Base-by-base conservation (phyloP, 2,113 vertebrate species). In the Ptychochromis oligacanthus region DNA sequence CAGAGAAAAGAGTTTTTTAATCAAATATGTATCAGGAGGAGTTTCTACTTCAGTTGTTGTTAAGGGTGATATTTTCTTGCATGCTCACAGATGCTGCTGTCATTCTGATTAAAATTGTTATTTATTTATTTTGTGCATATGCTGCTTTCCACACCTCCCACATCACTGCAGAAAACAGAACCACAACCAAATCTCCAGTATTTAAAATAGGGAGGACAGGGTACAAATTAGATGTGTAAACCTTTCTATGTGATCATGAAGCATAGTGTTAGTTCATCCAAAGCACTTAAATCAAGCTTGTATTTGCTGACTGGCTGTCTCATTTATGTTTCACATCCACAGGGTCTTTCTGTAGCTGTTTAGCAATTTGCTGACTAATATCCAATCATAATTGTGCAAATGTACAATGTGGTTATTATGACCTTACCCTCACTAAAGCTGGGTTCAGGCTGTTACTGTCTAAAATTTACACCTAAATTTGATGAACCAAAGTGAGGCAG, bases 21-120 rank as follows among this genome's bases (percentile, higher is more conserved):
- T 90, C 76, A 86, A 89, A 91, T 86, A 88, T 81, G 77, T 22
- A 88, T 83, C 65, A 86, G 34, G 36, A 70, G 57, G 46, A 57
- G 52, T 62, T 77, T 85, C 54, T 54, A 28, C 46, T 43, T 58
- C n/a, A 28, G 38, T 75, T 80, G 59, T 54, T 76, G 14, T 78
- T 79, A 31, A 76, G 64, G n/a, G 56, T 74, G 70, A 22, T 38
- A 31, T 67, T 86, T 77, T 79, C 54, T 67, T 40, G 17, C 77
- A 82, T 40, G 56, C 12, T 38, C 38, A 49, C n/a, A 75, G 24
- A 79, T 58, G 57, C 57, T 76, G 75, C 67, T 82, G 88, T 80
- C 75, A 85, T 26, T 15, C 55, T 31, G 10, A 38, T 22, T 22
- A n/a, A n/a, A n/a, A n/a, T n/a, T n/a, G n/a, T n/a, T n/a, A n/a